Base-by-base conservation (phyloP, 2,888 invertebrate genomes). In the Dusona sp. region DNA sequence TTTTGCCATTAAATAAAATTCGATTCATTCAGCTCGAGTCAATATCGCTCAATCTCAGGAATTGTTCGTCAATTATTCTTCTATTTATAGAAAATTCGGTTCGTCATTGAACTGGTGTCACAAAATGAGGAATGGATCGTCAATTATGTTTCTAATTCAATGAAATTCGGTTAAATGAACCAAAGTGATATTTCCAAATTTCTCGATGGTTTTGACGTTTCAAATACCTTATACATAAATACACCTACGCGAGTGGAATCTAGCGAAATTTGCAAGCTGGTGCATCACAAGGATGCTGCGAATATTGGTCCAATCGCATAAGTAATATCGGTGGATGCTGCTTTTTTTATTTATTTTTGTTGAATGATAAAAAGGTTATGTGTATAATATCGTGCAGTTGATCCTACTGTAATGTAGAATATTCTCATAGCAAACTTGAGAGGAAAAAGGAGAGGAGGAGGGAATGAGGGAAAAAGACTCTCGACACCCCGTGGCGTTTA, bases 401-500 rank as follows among this genome's bases (percentile, higher is more conserved):
- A 77, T 80, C 51, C 74, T 51, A 64, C 48, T 68, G 74, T 79
- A 83, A 73, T 33, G 85, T 79, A 70, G 48, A 78, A 65, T 33
- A 33, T 48, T 48, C n/a, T 78, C 65, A n/a, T 22, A 78, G 51
- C n/a, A 25, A 67, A 51, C 33, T 36, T n/a, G n/a, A 25, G 16
- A 45, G 48, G 64, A 48, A 65, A 13, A 64, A 29, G 38, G 45
- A 61, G 33, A 65, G 29, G 19, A 29, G 13, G 16, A 29, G 61
- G 16, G 61, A 61, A 61, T 29, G 61, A 64, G 74, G 72, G 79
- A 80, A 78, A 79, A 75, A 72, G 88, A 89, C 85, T 83, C 85
- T 85, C 82, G 92, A 90, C 91, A 90, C 92, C 92, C 92, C 90
- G 92, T 87, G 90, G 92, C 90, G 90, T 92, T 89, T 91, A 88